Evolutionary conservation across 2,113 vertebrate species (phyloP).

Genomic region (Anas platyrhynchos): DNA sequence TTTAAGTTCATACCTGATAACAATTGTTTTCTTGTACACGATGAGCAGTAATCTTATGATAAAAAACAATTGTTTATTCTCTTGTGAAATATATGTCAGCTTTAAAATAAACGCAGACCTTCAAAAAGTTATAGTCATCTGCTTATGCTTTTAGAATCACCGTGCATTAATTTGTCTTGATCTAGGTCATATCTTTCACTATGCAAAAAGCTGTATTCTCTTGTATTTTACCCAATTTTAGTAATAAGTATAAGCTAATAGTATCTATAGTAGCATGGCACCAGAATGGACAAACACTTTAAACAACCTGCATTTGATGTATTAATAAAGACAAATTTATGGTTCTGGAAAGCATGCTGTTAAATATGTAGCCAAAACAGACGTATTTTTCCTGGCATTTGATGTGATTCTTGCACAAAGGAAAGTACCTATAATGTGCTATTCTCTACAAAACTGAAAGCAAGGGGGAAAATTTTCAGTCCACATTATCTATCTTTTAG

Average conservation of each 20-base stretch:
- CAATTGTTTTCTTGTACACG: slow-evolving; percentile 75
- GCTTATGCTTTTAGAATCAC: slow-evolving; percentile 44
- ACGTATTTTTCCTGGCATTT: slow-evolving; percentile 47
- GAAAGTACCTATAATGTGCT: slow-evolving; percentile 61
- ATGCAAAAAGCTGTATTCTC: not conserved
- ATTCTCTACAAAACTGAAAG: slow-evolving; percentile 50
- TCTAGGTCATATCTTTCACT: slow-evolving; percentile 43
- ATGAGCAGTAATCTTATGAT: slow-evolving; percentile 63
- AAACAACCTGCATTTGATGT: slow-evolving; percentile 47
- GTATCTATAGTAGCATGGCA: not conserved
- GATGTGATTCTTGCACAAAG: slow-evolving; percentile 61
- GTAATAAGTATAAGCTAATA: slow-evolving; percentile 28
- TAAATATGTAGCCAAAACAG: slow-evolving; percentile 59
- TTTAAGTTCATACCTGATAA: slow-evolving; percentile 78
- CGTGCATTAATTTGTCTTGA: slow-evolving; percentile 59
- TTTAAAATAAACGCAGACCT: slow-evolving; percentile 69
- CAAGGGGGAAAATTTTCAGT: slow-evolving; percentile 44
- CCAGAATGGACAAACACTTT: slow-evolving; percentile 44
- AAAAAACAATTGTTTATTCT: slow-evolving; percentile 65
- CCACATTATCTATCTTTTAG: slow-evolving; percentile 62
- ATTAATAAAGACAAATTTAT: slow-evolving; percentile 60
- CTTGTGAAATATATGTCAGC: slow-evolving; percentile 54
- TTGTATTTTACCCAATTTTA: slow-evolving; percentile 48
- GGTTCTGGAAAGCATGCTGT: slow-evolving; percentile 51
- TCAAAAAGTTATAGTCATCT: slow-evolving; percentile 43